Evolutionary conservation across 1,140 invertebrate genomes (phyloP).

Genomic region (Bombus picipes): DNA sequence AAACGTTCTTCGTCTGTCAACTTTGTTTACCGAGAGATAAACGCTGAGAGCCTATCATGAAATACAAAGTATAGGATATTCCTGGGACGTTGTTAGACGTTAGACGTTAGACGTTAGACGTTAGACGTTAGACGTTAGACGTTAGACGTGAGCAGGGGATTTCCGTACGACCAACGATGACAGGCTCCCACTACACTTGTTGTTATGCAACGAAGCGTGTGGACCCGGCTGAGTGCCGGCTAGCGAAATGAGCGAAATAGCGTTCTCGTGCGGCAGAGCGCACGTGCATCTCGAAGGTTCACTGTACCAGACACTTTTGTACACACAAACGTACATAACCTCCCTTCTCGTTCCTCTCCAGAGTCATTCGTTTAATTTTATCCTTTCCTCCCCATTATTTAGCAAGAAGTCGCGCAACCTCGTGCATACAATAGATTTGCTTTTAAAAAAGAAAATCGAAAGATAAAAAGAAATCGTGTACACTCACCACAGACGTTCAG

Average conservation of each 20-base stretch:
- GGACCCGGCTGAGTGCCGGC: slow-evolving; percentile 35
- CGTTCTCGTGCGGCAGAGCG: slow-evolving; percentile 35
- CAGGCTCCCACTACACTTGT: slow-evolving; percentile 22
- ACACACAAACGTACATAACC: slow-evolving; percentile 29
- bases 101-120: not conserved
- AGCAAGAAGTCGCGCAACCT: not conserved
- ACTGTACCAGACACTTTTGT: slow-evolving; percentile 41
- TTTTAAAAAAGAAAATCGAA: not conserved
- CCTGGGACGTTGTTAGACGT: not conserved
- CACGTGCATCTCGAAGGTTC: slow-evolving; percentile 50
- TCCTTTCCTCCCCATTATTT: not conserved
- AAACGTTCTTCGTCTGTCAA: slow-evolving; percentile 4
- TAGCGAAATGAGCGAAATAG: slow-evolving; percentile 48
- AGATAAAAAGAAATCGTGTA: slow-evolving; percentile 46
- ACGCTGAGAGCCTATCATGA: slow-evolving; percentile 1
- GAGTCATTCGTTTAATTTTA: slow-evolving; percentile 3
- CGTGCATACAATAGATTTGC: not conserved
- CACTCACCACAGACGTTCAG: slow-evolving; percentile 85
- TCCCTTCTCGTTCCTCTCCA: not conserved
- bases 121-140: not conserved
- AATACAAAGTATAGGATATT: slow-evolving; percentile 16
- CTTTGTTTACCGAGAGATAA: slow-evolving; percentile 37
- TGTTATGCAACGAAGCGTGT: slow-evolving; percentile 52
- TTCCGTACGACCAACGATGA: slow-evolving; percentile 12
- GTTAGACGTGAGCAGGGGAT: not conserved